Base-by-base conservation (phyloP, 2,888 invertebrate species). In the Drosophila quinaria region DNA sequence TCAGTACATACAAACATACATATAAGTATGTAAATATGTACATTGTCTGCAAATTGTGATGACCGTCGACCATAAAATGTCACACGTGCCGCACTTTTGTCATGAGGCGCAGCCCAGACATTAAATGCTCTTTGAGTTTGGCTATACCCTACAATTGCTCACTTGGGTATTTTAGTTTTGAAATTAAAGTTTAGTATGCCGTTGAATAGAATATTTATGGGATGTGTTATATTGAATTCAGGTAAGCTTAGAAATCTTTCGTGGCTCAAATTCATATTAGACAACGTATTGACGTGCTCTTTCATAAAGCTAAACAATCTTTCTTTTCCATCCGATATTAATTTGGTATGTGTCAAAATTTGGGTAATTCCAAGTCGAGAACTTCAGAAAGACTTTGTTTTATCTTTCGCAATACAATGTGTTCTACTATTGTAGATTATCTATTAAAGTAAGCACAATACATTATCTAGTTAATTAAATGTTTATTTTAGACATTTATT, bases 21-120 rank as follows among this genome's bases (percentile, higher is more conserved):
- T 31, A 46, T 19, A 42, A 8, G 35, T 47, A 67, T n/a, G 9
- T 35, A n/a, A n/a, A n/a, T n/a, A n/a, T 9, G 13, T 41, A 13
- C 29, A 60, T 19, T n/a, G 60, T 60, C 41, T 41, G 49, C 25
- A 47, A 42, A 52, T 56, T 52, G 59, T 22, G 46, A 15, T 76
- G 58, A 65, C 69, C 51, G 73, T 11, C 46, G 31, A 37, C 54
- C 51, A 70, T 73, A 64, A 79, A 67, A 61, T 68, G 76, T 66
- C 73, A 65, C 79, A 79, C 79, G 79, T 79, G 79, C 69, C 56
- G 15, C 54, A 41, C 15, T 64, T 60, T 66, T 62, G 58, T 37
- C 66, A 41, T 63, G n/a, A 49, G 46, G 58, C 56, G 39, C 10
- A 35, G 17, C n/a, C 3, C 31, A 51, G 35, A 41, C 54, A 44